Evolutionary conservation across 2,797 vertebrate genomes (phyloP).

Genomic region (Trematomus bernacchii): DNA sequence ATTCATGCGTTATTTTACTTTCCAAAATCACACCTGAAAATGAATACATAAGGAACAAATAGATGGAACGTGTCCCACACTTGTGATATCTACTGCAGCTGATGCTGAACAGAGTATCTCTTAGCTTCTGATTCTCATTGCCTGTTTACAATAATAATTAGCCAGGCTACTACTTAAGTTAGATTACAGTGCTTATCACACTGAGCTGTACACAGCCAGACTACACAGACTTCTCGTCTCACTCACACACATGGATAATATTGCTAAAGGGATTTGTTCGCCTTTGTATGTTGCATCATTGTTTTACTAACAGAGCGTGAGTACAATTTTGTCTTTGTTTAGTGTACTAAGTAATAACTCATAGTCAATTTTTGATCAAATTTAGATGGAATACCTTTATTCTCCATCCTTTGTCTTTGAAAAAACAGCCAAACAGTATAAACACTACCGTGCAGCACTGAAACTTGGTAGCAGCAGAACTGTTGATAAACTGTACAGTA

Average conservation of each 20-base stretch:
- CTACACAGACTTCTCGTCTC: slow-evolving; percentile 8
- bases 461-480: slow-evolving; percentile 34
- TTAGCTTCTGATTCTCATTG: no score
- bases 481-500: slow-evolving; percentile 33
- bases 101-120: no score
- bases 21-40: no score
- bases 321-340: neutral
- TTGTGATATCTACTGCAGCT: no score
- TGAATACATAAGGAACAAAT: no score
- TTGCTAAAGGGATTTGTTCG: neutral
- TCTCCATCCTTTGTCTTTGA: neutral
- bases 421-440: neutral
- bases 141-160: no score
- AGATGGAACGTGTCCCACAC: no score
- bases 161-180: no score
- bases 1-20: no score
- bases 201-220: neutral
- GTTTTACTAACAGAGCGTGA: slow-evolving; percentile 1
- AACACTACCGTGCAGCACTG: slow-evolving; percentile 3
- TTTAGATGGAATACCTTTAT: neutral
- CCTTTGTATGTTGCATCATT: neutral
- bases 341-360: neutral
- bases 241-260: slow-evolving; percentile 15
- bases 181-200: no score
- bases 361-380: neutral